Conservation (phyloP, 2,888 invertebrate genomes). For the Epistrophe eligans region DNA sequence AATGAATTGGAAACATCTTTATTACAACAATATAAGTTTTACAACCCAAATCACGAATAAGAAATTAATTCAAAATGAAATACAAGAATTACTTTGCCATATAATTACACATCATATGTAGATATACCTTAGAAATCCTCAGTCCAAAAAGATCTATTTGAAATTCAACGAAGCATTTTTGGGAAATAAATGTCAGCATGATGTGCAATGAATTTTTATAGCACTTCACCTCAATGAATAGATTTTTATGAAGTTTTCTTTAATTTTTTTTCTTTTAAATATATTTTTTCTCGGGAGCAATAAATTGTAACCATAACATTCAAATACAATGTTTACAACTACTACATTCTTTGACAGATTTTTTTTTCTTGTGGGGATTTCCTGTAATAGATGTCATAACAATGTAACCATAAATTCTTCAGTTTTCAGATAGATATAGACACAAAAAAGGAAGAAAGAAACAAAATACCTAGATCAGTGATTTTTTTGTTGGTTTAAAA, state of each 20-base stretch:
- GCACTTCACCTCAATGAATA: slow-evolving; percentile 30
- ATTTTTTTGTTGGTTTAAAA: background rate
- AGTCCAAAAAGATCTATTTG: slow-evolving; percentile 27
- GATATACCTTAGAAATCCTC: background rate
- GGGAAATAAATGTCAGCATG: slow-evolving; percentile 18
- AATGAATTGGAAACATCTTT: slow-evolving; percentile 1
- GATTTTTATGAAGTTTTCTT: slow-evolving; percentile 34
- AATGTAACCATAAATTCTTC: slow-evolving; percentile 55
- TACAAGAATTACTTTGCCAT: slow-evolving; percentile 7
- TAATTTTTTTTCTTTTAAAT: background rate
- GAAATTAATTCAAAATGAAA: slow-evolving; percentile 8
- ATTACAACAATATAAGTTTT: background rate
- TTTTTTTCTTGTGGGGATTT: slow-evolving; percentile 43
- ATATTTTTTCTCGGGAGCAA: slow-evolving; percentile 10
- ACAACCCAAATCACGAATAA: slow-evolving; percentile 8
- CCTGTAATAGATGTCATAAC: slow-evolving; percentile 44
- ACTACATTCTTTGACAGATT: slow-evolving; percentile 16
- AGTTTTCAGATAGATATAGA: slow-evolving; percentile 18
- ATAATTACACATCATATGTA: slow-evolving; percentile 7
- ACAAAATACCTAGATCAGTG: slow-evolving; percentile 10
- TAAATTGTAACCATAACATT: slow-evolving; percentile 53
- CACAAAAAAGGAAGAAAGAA: background rate
- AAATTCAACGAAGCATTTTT: slow-evolving; percentile 36
- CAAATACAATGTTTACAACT: slow-evolving; percentile 34
- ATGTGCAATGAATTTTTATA: slow-evolving; percentile 44